phyloP scores from a whole-genome alignment of 2,113 vertebrate genomes.

The Dermatemys mawii region DNA sequence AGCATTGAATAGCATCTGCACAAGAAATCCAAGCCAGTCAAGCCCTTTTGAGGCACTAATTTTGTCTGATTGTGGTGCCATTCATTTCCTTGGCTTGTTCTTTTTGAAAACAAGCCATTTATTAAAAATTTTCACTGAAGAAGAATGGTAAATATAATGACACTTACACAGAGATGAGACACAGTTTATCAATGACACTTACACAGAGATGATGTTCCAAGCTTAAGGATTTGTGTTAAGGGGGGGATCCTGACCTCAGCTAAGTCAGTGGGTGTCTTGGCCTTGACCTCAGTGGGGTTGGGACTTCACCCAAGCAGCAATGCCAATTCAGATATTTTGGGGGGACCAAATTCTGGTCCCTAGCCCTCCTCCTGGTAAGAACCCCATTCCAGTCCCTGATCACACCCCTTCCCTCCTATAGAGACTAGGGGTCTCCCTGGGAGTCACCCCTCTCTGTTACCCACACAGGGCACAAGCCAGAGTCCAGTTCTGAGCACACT shows the following conservation, averaged over 20 bases:
- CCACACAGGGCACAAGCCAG: no score
- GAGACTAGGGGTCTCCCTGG: no score
- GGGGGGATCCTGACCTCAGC: background rate
- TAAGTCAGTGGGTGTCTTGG: background rate
- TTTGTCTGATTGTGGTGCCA: background rate
- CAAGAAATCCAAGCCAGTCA: constrained; percentile 13
- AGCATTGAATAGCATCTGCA: constrained; percentile 8
- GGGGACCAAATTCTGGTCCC: background rate
- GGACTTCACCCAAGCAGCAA: background rate
- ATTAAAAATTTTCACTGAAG: background rate
- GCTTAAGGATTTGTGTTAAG: background rate
- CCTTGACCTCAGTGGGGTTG: background rate
- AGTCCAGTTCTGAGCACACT: no score
- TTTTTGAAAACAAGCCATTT: constrained; percentile 13
- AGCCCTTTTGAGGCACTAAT: background rate
- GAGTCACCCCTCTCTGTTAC: no score
- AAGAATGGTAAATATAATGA: background rate
- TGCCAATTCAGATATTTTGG: background rate
- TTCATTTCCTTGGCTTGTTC: constrained; percentile 31
- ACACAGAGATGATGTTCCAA: background rate
- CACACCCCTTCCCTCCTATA: no score
- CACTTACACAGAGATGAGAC: background rate
- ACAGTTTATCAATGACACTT: background rate
- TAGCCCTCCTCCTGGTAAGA: no score
- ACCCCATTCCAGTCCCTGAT: no score